phyloP scores from a whole-genome alignment of 2,888 invertebrate genomes.

The Metopia argyrocephala region DNA sequence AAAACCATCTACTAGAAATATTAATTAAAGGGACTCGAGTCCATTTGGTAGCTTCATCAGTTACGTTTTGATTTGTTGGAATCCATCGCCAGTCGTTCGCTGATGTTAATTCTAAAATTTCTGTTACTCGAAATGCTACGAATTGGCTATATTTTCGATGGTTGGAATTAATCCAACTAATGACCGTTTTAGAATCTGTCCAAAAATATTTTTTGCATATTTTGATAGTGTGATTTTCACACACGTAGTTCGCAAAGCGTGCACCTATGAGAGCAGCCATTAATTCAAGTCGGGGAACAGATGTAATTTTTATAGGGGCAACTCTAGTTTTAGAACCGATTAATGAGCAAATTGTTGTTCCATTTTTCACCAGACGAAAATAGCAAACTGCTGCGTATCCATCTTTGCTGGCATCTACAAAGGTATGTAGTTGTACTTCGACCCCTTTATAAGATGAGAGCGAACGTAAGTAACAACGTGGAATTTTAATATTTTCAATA shows the following conservation, averaged over 20 bases:
- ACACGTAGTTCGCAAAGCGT: conserved; percentile 49
- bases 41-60: conserved; percentile 25
- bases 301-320: conserved; percentile 55
- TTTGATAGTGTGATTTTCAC: conserved; percentile 41
- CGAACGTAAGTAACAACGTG: conserved; percentile 26
- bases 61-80: conserved; percentile 24
- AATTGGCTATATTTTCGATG: conserved; percentile 32
- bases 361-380: not conserved
- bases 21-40: not conserved
- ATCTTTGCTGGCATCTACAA: too few relatives aligned
- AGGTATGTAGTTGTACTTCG: conserved; percentile 6
- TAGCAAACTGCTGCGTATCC: too few relatives aligned
- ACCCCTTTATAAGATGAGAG: not conserved
- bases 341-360: conserved; percentile 23
- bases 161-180: conserved; percentile 65
- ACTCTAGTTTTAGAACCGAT: conserved; percentile 50
- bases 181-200: conserved; percentile 68
- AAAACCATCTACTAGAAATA: conserved; percentile 19
- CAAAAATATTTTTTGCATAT: conserved; percentile 60
- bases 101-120: conserved; percentile 25
- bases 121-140: conserved; percentile 36
- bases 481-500: conserved; percentile 26
- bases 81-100: conserved; percentile 24
- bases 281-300: conserved; percentile 12
- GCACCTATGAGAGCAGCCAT: conserved; percentile 24